Conservation (phyloP, 2,797 vertebrate genomes). For the Trachurus trachurus region DNA sequence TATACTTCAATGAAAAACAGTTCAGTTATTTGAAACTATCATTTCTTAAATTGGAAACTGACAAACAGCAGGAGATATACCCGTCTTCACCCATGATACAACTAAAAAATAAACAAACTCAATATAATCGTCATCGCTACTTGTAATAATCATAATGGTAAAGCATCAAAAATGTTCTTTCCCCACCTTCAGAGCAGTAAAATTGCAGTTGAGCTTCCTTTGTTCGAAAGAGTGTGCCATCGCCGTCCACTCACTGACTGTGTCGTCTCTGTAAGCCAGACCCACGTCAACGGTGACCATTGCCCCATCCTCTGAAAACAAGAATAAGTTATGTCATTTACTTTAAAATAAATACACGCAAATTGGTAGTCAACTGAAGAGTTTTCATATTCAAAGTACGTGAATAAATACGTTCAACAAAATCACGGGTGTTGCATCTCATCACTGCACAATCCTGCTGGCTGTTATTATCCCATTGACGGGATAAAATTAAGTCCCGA, state of each 20-base stretch:
- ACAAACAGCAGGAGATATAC: not conserved
- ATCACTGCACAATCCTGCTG: not conserved
- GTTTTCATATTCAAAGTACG: not conserved
- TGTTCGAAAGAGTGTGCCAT: slow-evolving; percentile 93
- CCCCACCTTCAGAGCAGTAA: slow-evolving; percentile 89
- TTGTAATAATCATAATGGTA: not conserved
- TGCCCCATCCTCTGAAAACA: slow-evolving; percentile 88
- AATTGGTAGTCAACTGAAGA: not conserved
- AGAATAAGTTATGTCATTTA: not conserved
- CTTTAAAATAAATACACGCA: not conserved
- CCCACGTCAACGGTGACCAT: slow-evolving; percentile 91
- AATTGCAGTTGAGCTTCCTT: slow-evolving; percentile 93
- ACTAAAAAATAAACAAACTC: not conserved
- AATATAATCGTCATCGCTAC: not conserved
- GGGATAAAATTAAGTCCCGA: slow-evolving; percentile 64
- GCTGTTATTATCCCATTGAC: slow-evolving; percentile 12
- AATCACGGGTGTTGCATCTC: not conserved
- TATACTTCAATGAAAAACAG: not conserved
- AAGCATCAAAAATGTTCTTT: not conserved
- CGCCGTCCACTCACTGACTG: slow-evolving; percentile 90
- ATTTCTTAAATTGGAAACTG: not conserved
- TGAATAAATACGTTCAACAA: not conserved
- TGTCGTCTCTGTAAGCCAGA: slow-evolving; percentile 92
- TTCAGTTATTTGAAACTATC: too few relatives aligned
- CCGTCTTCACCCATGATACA: not conserved